phyloP scores from a whole-genome alignment of 2,113 vertebrate genomes.

The Sylvia atricapilla region DNA sequence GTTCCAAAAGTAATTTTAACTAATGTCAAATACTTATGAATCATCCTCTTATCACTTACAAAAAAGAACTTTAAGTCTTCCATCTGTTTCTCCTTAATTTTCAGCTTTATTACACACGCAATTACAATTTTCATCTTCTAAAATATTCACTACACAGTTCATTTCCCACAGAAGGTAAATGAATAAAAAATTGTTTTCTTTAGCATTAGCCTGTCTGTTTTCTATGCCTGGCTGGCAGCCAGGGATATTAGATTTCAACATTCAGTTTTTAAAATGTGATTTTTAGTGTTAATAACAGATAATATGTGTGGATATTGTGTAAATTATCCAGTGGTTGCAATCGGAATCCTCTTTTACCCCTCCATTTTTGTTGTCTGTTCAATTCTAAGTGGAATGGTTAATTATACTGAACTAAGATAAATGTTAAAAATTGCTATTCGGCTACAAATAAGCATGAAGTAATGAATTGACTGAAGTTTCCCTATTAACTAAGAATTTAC shows the following conservation, averaged over 20 bases:
- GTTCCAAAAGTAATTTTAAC: slow-evolving; percentile 48
- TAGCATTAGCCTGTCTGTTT: slow-evolving; percentile 17
- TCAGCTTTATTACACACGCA: slow-evolving; percentile 49
- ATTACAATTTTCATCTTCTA: slow-evolving; percentile 50
- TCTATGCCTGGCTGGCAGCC: not conserved
- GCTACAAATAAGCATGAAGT: not conserved
- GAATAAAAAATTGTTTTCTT: slow-evolving; percentile 45
- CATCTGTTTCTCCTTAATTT: slow-evolving; percentile 52
- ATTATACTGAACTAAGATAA: not conserved
- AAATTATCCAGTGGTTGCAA: not conserved
- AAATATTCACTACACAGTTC: slow-evolving; percentile 22
- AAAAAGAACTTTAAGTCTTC: slow-evolving; percentile 40
- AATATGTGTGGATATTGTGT: not conserved
- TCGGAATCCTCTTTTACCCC: not conserved
- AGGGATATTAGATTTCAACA: slow-evolving; percentile 1
- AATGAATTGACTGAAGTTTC: not conserved
- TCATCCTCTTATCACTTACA: slow-evolving; percentile 47
- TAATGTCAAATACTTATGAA: slow-evolving; percentile 56
- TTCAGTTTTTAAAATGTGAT: not conserved
- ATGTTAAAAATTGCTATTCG: not conserved
- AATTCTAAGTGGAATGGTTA: not conserved
- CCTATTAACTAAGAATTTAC: not conserved
- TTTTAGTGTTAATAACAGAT: not conserved
- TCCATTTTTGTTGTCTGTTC: not conserved
- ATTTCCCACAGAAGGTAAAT: slow-evolving; percentile 35